These are phyloP conservation scores for Ctenopoma kingsleyae DNA, from an alignment of 2,797 vertebrate genomes.

Conservation along the genomic window DNA sequence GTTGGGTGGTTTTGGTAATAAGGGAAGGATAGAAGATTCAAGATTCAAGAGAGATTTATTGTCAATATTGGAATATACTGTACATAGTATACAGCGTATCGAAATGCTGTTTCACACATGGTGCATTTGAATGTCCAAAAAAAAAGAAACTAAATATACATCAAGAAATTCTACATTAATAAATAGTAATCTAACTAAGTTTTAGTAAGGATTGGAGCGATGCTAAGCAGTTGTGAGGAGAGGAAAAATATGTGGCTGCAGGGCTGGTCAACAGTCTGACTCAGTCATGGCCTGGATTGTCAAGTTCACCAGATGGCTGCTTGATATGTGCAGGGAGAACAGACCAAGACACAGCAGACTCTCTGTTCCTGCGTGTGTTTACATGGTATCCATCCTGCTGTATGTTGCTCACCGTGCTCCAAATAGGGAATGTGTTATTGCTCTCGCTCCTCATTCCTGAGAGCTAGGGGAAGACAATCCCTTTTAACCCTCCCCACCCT, in stretches of 20 bases:
- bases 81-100: too few relatives aligned
- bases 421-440: constrained; percentile 64
- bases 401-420: constrained; percentile 45
- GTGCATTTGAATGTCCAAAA: too few relatives aligned
- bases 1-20: background rate
- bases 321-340: constrained; percentile 40
- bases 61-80: too few relatives aligned
- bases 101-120: too few relatives aligned
- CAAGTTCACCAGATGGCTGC: constrained; percentile 64
- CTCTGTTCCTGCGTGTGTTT: constrained; percentile 38
- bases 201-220: background rate
- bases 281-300: constrained; percentile 40
- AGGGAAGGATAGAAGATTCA: background rate
- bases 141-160: too few relatives aligned
- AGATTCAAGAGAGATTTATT: too few relatives aligned
- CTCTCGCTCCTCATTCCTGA: constrained; percentile 65
- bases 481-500: constrained; percentile 41
- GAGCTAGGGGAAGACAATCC: constrained; percentile 68
- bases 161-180: too few relatives aligned
- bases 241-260: constrained; percentile 39
- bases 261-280: constrained; percentile 46
- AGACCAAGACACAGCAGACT: constrained; percentile 25
- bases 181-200: too few relatives aligned
- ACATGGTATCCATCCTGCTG: constrained; percentile 25
- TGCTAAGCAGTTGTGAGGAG: constrained; percentile 20